Base-by-base conservation (phyloP, 2,888 invertebrate genomes). In the Dryocosmus kuriphilus region DNA sequence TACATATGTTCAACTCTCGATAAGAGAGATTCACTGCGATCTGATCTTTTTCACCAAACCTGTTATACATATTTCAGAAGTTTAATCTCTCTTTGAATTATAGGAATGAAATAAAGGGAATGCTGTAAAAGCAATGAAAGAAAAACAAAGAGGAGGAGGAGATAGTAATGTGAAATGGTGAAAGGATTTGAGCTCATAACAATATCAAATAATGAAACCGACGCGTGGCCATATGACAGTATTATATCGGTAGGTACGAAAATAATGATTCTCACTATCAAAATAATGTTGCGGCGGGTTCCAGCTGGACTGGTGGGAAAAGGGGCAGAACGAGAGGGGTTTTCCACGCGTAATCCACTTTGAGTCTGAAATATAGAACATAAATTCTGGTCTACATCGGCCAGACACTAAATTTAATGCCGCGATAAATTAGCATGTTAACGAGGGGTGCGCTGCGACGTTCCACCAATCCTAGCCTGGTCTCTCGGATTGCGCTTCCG, bases 341-440 rank as follows among this genome's bases (percentile, higher is more conserved):
- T 78, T 77, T 77, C 73, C 81, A 76, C 77, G 78, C 79, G 82
- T 89, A 88, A 88, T 88, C 87, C 85, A 84, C 84, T 88, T 86
- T 85, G 83, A 84, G 85, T 86, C 85, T 88, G 83, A 87, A 87
- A 89, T 89, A 88, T 89, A 86, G 84, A 85, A 84, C 86, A 86
- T 88, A 87, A 88, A 87, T 88, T 88, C 80, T 79, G 67, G 77
- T 79, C 83, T 78, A 80, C 84, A 86, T 86, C 85, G 83, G 80
- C 82, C 77, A 84, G 78, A 80, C 80, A 75, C 83, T 85, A 88
- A 89, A 90, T 89, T 90, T 88, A 89, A 90, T 86, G 88, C 87
- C 84, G 85, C 88, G 88, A 89, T 90, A 89, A 90, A 90, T 90
- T 89, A 90, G 87, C 89, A 90, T 90, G 87, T 88, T 91, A 90